Base-by-base conservation (phyloP, 1,140 invertebrate species). In the Lordiphosa stackelbergi region DNA sequence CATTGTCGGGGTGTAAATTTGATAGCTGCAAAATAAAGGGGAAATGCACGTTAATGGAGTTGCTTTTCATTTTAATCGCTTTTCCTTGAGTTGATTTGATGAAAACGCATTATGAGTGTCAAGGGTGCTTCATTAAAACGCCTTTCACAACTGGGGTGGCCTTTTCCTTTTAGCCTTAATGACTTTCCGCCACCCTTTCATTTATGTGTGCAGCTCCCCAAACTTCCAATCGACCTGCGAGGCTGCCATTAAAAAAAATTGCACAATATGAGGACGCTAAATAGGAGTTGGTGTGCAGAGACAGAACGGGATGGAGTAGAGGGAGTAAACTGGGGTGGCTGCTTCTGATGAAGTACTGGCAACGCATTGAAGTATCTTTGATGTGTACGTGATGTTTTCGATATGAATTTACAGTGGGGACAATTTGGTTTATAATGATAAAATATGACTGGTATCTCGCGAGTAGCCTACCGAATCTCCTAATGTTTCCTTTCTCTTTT, bases 1-100 rank as follows among this genome's bases (percentile, higher is more conserved):
- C 96, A 98, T 96, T 42, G 42, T 69, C 8, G 2, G 1, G 12
- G 7, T 46, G 12, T 37, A 34, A 40, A 38, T 70, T 22, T 34
- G 35, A 38, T 24, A 10, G 37, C 40, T 54, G 54, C 19, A 46
- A 55, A 31, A 34, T 24, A 36, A 48, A 40, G 9, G 11, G 28
- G 8, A 38, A 36, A 70, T 68, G 61, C 31, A 38, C 46, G 49
- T 78, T 77, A 77, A 79, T 69, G 65, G 54, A 64, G 49, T 68
- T 59, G 38, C 53, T 35, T 41, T 34, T 57, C 60, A 47, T 74
- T 51, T 37, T 53, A 71, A 75, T 77, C 66, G 73, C 40, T 58
- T 38, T 36, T 37, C 41, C 48, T 35, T 63, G 36, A 66, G 66
- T 71, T 71, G 73, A 78, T 78, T 77, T 73, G 42, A 69, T 69